Base-by-base conservation (phyloP, 2,888 invertebrate genomes). In the Coelogynopora nodosa region DNA sequence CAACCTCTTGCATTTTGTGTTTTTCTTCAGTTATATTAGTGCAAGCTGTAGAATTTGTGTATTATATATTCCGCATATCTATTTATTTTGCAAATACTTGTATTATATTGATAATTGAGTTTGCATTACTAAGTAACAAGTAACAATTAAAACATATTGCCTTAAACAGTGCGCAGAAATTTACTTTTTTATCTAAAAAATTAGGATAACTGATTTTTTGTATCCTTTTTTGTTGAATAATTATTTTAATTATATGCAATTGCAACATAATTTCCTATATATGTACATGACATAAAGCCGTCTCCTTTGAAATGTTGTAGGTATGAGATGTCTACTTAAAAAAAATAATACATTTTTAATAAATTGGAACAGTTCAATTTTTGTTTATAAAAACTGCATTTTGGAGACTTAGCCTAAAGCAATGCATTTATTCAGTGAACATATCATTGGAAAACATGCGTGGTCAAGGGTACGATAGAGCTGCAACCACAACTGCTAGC, bases 331-430 rank as follows among this genome's bases (percentile, higher is more conserved):
- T 74, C 74, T 74, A 74, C 74, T 74, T 74, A 74, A 23, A 74
- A 13, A 74, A 74, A 13, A n/a, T 13, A 13, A 74, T n/a, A 26
- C 2, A n/a, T n/a, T n/a, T n/a, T n/a, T n/a, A n/a, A n/a, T n/a
- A 26, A 74, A n/a, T 74, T 74, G 74, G 10, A 23, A 74, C 74
- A 74, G 5, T 23, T 74, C 5, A 74, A n/a, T 74, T 74, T 74
- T 13, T 74, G 2, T 10, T 23, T 13, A 74, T 74, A 74, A 74
- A 74, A 74, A 74, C 74, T 74, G 5, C 74, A 13, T 74, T 74
- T 74, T 74, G 74, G 74, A 74, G 74, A 74, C 74, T 74, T 74
- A 74, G 74, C 74, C 74, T 74, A 74, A 74, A 74, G 74, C 74
- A 74, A 74, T 74, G 27, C 27, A 2, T 74, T 74, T 26, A 74